These are phyloP conservation scores for Etheostoma spectabile DNA, from an alignment of 2,113 vertebrate genomes.

Conservation along the genomic window DNA sequence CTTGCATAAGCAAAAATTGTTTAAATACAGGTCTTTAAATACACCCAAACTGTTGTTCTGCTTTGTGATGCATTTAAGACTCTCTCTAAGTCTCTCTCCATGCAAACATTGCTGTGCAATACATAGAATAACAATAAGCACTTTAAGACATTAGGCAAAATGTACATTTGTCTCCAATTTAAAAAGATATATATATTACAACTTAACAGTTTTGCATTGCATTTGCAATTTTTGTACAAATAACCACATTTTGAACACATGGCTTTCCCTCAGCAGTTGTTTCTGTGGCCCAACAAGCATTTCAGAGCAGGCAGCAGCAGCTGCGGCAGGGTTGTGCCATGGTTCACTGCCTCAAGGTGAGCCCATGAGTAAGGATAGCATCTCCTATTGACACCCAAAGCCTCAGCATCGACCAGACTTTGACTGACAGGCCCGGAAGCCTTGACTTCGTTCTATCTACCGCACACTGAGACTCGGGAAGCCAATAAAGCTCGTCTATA, in stretches of 20 bases:
- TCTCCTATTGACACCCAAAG: constrained; percentile 74
- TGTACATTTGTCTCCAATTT: not conserved
- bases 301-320: constrained; percentile 36
- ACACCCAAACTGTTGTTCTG: not conserved
- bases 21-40: not conserved
- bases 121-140: not conserved
- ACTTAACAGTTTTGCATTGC: not conserved
- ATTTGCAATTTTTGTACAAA: not conserved
- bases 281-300: constrained; percentile 15
- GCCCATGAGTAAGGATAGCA: constrained; percentile 65
- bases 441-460: constrained; percentile 65
- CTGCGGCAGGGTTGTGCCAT: constrained; percentile 27
- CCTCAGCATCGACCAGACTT: constrained; percentile 66
- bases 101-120: not conserved
- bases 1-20: not conserved
- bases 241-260: not conserved
- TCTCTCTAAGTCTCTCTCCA: not conserved
- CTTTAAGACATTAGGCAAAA: not conserved
- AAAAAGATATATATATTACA: not conserved
- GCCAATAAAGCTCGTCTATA: constrained; percentile 69
- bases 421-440: constrained; percentile 73
- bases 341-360: constrained; percentile 72
- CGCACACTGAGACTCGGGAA: constrained; percentile 54
- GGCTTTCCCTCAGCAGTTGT: constrained; percentile 7
- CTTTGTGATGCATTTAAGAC: not conserved